These are phyloP conservation scores for Hemicentrotus pulcherrimus DNA, from an alignment of 35 echinoderm and acorn worm species.

Conservation along the genomic window DNA sequence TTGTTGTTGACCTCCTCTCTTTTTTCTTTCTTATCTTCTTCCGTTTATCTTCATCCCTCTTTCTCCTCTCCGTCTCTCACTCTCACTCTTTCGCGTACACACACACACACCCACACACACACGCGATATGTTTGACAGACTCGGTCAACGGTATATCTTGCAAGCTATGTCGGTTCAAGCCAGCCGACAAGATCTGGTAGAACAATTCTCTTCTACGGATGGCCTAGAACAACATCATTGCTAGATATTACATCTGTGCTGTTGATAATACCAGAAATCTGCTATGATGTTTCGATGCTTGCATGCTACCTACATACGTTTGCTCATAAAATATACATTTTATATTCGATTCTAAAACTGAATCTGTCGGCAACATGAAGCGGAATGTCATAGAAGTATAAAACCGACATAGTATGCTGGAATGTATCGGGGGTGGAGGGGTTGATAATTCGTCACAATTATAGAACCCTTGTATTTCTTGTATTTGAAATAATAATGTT, in stretches of 20 bases:
- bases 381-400: background rate
- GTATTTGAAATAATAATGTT: background rate
- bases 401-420: background rate
- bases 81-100: background rate
- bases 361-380: background rate
- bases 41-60: background rate
- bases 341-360: background rate
- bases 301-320: background rate
- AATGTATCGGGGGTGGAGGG: background rate
- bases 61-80: background rate
- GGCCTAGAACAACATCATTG: conserved; percentile 9
- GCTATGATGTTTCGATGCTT: background rate
- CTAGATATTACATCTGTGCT: conserved; percentile 12
- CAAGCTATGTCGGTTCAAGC: background rate
- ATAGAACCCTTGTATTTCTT: no score
- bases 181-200: background rate
- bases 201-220: background rate
- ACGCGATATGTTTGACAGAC: background rate
- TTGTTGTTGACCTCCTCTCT: background rate
- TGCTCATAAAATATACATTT: background rate
- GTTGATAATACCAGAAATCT: background rate
- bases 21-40: background rate
- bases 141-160: background rate
- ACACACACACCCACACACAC: background rate
- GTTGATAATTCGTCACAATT: background rate